Evolutionary conservation across 2,113 vertebrate species (phyloP), one percentile per base, ranked within the genome.

Genomic region (Columba janthina): DNA sequence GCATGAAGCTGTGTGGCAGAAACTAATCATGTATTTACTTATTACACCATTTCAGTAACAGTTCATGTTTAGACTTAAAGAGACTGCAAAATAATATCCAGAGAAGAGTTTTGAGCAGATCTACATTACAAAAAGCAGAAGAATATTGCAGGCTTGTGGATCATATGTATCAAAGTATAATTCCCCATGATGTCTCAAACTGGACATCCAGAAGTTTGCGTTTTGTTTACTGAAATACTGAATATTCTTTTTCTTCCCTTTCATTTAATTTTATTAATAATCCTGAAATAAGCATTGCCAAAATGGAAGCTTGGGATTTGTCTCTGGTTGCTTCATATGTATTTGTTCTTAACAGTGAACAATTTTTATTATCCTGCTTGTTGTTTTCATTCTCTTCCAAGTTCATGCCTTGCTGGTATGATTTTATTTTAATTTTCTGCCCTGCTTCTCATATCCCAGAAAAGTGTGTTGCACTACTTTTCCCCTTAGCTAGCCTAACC

Each of bases 371-470:
- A 54, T 73, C 24, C 29, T 54, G 6, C 36, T 53, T 56, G 42
- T 88, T 82, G 24, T 89, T 93, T 81, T 77, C 48, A 6, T 66
- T 32, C 42, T 81, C 53, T 78, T 90, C 15, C 26, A 73, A 86
- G 57, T 91, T 92, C 69, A 42, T 92, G 74, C 53, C 29, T 80
- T 62, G 44, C 71, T 96, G 80, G 40, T 76, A 34, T 56, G 54
- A 72, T 36, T 75, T 93, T 69, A 70, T 90, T 56, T 79, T 87
- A 74, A 91, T 97, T 97, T 96, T 96, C 87, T 94, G 36, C 80
- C 61, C 48, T 75, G 48, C 36, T 82, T 94, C 95, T 94, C 74
- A n/a, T 85, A 64, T 44, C 8, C 54, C 1, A 1, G n/a, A 85
- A 82, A 92, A 84, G 29, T 56, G 73, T 57, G 70, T 78, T 77